Evolutionary conservation across 2,113 vertebrate genomes (phyloP), one percentile per base, ranked within the genome.

Genomic region (Ictalurus furcatus): DNA sequence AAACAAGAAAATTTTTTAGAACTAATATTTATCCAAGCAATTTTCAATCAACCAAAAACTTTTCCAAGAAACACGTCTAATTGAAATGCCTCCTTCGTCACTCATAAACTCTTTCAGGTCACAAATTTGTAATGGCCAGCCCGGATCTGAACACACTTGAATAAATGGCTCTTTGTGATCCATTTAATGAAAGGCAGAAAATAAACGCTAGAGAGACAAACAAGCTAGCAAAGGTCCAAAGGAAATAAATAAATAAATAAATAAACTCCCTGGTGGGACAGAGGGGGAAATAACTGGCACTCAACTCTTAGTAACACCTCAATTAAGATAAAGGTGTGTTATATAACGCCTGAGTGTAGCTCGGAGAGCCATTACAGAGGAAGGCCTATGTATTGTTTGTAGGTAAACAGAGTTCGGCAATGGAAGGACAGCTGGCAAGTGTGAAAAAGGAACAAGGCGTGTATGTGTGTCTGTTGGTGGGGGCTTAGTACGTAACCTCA

Each of bases 161-260:
- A 25, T 11, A 92, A 91, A 93, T 88, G 87, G 61, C 91, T 92
- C 88, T 91, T 93, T 95, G 92, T 92, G 89, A 91, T 92, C 89
- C 91, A 91, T 92, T 94, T 94, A 93, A 93, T 93, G 92, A 94
- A 94, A 94, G 94, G 90, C 78, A 93, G 85, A 90, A 63, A 84
- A 89, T 83, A 78, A 89, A 16, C 17, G 61, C 82, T 59, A 40
- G 81, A 37, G 54, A 89, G 79, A 85, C 87, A 91, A 88, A 91
- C 83, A 83, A 76, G 78, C 76, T 30, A 63, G 61, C 58, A 59
- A 44, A 89, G 52, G 58, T 73, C 78, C 40, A 30, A 59, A 34
- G 79, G 63, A 88, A 23, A 88, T 85, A 54, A 76, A 73, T 34
- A 58, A 11, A 28, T 86, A 48, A 48, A 52, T 52, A 52, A 52